Evolutionary conservation across 1,140 invertebrate genomes (phyloP).

Genomic region (Sycophila sp.): DNA sequence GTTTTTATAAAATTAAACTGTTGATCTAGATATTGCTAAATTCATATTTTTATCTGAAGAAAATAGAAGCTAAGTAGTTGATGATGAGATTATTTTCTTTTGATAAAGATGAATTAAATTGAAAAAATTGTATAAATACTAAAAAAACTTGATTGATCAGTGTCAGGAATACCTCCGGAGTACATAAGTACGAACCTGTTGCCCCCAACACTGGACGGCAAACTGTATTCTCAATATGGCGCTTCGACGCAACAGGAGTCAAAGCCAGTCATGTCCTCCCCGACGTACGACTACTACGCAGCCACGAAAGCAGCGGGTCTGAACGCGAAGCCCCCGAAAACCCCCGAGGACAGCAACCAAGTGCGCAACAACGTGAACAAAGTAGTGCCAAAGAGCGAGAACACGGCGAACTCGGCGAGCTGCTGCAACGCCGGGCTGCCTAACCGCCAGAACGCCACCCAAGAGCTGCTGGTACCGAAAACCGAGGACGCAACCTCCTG

Average conservation of each 20-base stretch:
- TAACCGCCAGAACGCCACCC: conserved; percentile 50
- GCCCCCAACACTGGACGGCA: conserved; percentile 61
- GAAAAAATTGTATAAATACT: not conserved
- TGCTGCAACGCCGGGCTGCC: conserved; percentile 68
- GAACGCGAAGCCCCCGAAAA: conserved; percentile 70
- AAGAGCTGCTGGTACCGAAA: conserved; percentile 74
- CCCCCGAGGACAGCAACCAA: conserved; percentile 57
- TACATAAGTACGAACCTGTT: conserved; percentile 63
- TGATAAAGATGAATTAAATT: no score
- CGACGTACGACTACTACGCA: conserved; percentile 64
- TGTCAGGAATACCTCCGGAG: conserved; percentile 62
- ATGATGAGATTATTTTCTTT: no score
- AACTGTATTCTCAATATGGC: conserved; percentile 58
- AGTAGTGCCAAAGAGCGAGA: conserved; percentile 66
- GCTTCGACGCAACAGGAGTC: conserved; percentile 53
- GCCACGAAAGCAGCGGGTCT: conserved; percentile 55
- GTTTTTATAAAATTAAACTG: no score
- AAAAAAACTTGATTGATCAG: conserved; percentile 38
- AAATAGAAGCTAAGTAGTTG: no score
- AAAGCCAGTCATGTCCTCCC: conserved; percentile 58
- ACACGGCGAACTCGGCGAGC: conserved; percentile 55
- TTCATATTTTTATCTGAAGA: no score
- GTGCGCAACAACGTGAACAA: conserved; percentile 33
- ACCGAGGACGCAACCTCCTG: conserved; percentile 66
- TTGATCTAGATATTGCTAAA: no score